Evolutionary conservation across 2,797 vertebrate genomes (phyloP), one percentile per base, ranked within the genome.

Genomic region (Orestias chungarensis): DNA sequence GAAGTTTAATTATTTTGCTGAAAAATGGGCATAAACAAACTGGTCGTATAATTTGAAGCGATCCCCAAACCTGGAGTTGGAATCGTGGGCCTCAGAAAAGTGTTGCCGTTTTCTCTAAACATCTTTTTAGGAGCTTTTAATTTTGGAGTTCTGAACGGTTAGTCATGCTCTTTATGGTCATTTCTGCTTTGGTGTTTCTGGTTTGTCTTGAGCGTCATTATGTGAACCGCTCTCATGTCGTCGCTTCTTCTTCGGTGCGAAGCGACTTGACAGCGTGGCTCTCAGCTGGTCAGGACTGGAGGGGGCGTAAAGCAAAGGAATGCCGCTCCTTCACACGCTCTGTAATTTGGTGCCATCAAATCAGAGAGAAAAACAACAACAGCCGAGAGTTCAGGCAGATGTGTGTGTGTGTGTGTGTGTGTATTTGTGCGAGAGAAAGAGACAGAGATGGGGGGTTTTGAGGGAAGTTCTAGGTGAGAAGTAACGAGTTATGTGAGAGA

Each of bases 331-430:
- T 71, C 68, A 70, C 61, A 75, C 75, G 80, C 78, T 89, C 92
- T 95, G 91, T 95, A 94, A 95, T 95, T 95, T 94, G 84, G 81
- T 83, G 89, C 91, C 92, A 91, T 92, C 90, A 91, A 90, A 89
- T 90, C 88, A 69, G 79, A 86, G 85, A 87, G 88, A 91, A 90
- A 91, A 89, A 88, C 88, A 87, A 75, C 73, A 89, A 91, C 89
- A 90, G 76, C 76, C 73, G 72, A 84, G 85, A 83, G 73, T 64
- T 17, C 71, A 76, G 76, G 64, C 70, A 74, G 71, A 42, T 70
- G 46, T 68, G 59, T 82, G 64, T 74, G 71, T 65, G 25, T 54
- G 50, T 52, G 50, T 29, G 27, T 17, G 27, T 17, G 29, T 10
- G 52, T 31, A 20, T 73, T 50, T 66, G 55, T 80, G 61, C 68